These are phyloP conservation scores for Nannospalax galili DNA, from an alignment of 2,113 vertebrate genomes.

Conservation along the genomic window DNA sequence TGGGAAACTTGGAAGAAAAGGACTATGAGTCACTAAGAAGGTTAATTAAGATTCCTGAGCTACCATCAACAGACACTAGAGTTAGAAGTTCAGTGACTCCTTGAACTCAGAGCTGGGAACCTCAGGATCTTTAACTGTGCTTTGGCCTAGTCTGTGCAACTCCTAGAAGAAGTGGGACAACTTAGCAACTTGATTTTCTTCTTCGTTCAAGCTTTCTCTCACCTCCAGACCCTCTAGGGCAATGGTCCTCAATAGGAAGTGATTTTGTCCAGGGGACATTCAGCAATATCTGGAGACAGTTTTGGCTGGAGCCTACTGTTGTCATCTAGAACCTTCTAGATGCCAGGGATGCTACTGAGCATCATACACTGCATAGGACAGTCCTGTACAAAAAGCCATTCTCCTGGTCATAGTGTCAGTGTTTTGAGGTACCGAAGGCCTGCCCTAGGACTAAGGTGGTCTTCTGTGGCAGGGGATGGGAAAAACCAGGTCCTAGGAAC, in stretches of 20 bases:
- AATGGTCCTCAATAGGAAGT: neutral
- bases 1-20: constrained; percentile 1
- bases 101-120: neutral
- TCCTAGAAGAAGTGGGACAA: neutral
- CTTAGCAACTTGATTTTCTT: neutral
- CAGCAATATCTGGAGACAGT: neutral
- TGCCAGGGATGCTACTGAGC: neutral
- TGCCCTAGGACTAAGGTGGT: neutral
- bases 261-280: neutral
- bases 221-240: neutral
- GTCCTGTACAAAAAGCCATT: neutral
- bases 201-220: neutral
- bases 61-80: neutral
- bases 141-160: neutral
- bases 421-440: neutral
- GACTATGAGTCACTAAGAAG: neutral
- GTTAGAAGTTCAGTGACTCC: neutral
- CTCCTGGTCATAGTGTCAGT: neutral
- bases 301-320: neutral
- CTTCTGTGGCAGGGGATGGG: neutral
- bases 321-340: neutral
- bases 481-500: neutral
- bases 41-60: neutral
- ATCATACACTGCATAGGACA: neutral
- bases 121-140: neutral